A percentile compares a stretch with the other conserved stretches of the same genome.
These are phyloP conservation scores for Morone chrysops DNA, from an alignment of 2,113 vertebrate genomes.

Conservation along the genomic window DNA sequence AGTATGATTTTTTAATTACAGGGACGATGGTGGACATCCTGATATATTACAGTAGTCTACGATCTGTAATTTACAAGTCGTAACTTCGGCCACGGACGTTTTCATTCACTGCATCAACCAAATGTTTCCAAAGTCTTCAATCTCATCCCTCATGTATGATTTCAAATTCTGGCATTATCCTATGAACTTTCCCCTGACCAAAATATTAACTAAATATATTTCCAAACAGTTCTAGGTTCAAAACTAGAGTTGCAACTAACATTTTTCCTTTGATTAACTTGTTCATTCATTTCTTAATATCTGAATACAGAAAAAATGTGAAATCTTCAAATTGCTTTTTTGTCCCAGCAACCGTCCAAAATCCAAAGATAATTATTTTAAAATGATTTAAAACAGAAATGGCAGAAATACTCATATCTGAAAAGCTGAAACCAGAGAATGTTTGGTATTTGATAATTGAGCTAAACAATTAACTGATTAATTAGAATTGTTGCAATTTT, in stretches of 20 bases:
- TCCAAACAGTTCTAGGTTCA: too few species aligned
- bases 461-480: background rate
- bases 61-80: constrained; percentile 10
- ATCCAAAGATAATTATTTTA: too few species aligned
- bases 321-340: too few species aligned
- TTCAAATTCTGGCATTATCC: background rate
- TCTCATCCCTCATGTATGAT: background rate
- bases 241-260: too few species aligned
- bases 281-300: too few species aligned
- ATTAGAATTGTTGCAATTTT: background rate
- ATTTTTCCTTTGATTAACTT: too few species aligned
- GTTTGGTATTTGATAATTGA: background rate
- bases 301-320: too few species aligned
- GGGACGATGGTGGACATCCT: background rate
- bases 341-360: too few species aligned
- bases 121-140: background rate
- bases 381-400: too few species aligned
- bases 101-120: background rate
- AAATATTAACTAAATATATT: background rate
- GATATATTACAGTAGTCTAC: constrained; percentile 10
- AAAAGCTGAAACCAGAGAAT: too few species aligned
- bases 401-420: too few species aligned
- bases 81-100: background rate
- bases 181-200: background rate
- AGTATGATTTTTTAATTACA: constrained; percentile 31